phyloP scores from a whole-genome alignment of 2,797 vertebrate species.

The Darevskia nairensis region DNA sequence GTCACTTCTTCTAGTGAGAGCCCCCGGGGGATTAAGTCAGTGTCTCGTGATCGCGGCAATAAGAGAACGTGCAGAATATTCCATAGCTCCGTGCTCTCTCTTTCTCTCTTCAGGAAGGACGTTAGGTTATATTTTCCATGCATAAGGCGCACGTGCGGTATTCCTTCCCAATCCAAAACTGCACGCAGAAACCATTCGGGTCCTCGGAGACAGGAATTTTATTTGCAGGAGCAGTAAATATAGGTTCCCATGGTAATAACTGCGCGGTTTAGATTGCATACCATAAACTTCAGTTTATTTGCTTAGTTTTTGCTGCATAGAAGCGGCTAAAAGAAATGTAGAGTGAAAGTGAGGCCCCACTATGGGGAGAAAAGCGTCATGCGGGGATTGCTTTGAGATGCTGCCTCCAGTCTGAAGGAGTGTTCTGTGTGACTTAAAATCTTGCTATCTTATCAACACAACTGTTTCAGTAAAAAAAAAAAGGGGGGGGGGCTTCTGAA shows the following conservation, averaged over 20 bases:
- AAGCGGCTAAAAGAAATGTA: background rate
- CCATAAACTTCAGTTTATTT: background rate
- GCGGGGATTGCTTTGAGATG: background rate
- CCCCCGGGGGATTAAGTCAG: background rate
- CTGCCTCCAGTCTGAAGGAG: background rate
- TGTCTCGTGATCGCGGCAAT: background rate
- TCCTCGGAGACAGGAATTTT: background rate
- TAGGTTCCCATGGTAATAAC: slow-evolving; percentile 32
- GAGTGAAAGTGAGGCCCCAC: background rate
- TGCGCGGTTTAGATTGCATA: background rate
- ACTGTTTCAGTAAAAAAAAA: background rate
- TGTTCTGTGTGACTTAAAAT: background rate
- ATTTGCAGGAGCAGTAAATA: slow-evolving; percentile 17
- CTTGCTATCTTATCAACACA: background rate
- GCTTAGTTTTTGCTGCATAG: background rate
- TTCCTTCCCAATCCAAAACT: background rate
- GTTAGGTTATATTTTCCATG: background rate
- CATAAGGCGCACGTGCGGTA: background rate
- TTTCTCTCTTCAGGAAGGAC: background rate
- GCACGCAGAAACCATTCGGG: background rate
- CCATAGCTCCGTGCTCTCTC: background rate
- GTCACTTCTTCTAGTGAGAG: background rate
- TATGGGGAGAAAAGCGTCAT: background rate
- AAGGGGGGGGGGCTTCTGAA: background rate
- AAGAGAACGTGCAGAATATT: slow-evolving; percentile 7